A percentile compares a stretch with the other conserved stretches of the same genome.
These are phyloP conservation scores for Acanthornis magna DNA, from an alignment of 2,797 vertebrate species.

Conservation along the genomic window DNA sequence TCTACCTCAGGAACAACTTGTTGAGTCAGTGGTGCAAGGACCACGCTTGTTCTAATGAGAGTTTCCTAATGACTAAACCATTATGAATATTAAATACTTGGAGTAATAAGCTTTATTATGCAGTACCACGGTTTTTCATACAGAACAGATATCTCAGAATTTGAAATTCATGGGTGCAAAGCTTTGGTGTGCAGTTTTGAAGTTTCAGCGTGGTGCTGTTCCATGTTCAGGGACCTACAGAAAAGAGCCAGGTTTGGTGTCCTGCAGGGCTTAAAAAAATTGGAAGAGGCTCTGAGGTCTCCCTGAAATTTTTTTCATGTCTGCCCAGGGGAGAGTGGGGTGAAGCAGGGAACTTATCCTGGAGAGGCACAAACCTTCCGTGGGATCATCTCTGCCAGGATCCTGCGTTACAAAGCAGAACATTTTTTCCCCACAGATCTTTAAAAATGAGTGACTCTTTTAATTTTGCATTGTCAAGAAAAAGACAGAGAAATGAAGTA, in stretches of 20 bases:
- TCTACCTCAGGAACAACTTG: background rate
- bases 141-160: background rate
- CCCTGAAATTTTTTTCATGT: no score
- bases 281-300: no score
- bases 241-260: background rate
- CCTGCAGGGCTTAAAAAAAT: background rate
- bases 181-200: background rate
- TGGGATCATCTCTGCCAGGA: background rate
- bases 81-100: constrained; percentile 30
- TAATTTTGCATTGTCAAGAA: constrained; percentile 65
- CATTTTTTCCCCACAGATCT: constrained; percentile 34
- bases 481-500: constrained; percentile 51
- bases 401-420: background rate
- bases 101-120: constrained; percentile 1
- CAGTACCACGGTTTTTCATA: background rate
- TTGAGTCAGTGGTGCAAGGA: constrained; percentile 2
- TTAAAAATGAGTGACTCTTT: constrained; percentile 69
- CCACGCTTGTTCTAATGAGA: background rate
- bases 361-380: background rate
- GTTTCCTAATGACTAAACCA: constrained; percentile 21
- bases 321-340: background rate
- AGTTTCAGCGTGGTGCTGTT: fast-evolving
- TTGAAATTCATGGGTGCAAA: background rate
- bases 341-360: background rate
- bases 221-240: fast-evolving